Percentiles rank a stretch among this genome's conserved stretches.
These are phyloP conservation scores for Pantherophis alleghaniensis DNA, from an alignment of 2,797 vertebrate genomes.

Conservation along the genomic window DNA sequence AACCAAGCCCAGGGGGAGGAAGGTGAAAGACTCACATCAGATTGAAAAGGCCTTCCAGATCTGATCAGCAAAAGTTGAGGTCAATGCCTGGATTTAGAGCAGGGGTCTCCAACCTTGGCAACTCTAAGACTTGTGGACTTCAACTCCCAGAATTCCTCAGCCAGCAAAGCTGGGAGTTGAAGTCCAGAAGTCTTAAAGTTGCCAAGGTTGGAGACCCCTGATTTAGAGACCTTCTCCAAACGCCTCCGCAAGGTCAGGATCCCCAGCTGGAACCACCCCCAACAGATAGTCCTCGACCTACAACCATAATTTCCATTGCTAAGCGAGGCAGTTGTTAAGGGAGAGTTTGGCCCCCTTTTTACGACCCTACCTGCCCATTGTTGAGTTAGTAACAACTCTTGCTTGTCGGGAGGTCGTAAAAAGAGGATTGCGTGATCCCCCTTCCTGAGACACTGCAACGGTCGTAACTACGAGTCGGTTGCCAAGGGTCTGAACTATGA, in stretches of 20 bases:
- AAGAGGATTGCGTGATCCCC: accelerated
- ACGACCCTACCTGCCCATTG: no score
- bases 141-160: no score
- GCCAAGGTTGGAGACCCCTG: no score
- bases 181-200: no score
- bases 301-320: background rate
- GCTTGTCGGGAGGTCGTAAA: background rate
- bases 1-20: background rate
- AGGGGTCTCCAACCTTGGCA: no score
- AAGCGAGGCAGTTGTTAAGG: background rate
- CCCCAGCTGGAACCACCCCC: background rate
- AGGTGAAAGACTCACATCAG: slow-evolving; percentile 84
- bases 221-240: no score
- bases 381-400: background rate
- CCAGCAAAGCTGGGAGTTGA: no score
- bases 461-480: background rate
- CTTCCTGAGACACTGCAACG: no score
- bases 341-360: background rate
- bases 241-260: background rate
- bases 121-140: no score
- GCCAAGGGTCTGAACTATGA: background rate
- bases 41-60: slow-evolving; percentile 92
- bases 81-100: no score
- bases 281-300: background rate
- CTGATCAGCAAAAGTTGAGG: slow-evolving; percentile 76